These are phyloP conservation scores for Metaphire vulgaris DNA, from an alignment of 1,140 invertebrate species.

Conservation along the genomic window DNA sequence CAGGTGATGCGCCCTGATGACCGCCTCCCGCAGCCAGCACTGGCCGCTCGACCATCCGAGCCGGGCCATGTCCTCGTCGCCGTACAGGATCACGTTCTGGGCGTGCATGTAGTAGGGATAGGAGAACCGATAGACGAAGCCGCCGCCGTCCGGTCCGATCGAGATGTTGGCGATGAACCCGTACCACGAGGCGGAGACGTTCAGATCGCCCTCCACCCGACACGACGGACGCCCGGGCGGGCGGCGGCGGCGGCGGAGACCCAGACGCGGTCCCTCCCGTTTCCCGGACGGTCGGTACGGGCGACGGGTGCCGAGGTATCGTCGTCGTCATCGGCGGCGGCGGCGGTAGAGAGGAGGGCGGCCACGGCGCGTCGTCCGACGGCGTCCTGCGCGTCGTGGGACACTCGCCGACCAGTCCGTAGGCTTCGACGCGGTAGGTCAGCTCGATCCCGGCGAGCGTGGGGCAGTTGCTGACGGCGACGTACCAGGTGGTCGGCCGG, in stretches of 20 bases:
- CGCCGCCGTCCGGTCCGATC: slow-evolving; percentile 5
- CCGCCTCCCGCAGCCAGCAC: slow-evolving; percentile 24
- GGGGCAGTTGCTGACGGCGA: slow-evolving; percentile 26
- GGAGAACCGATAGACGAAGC: slow-evolving; percentile 17
- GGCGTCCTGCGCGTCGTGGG: background rate
- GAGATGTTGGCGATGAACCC: slow-evolving; percentile 26
- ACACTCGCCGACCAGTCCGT: slow-evolving; percentile 14
- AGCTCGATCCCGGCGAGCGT: slow-evolving; percentile 9
- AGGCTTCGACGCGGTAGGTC: slow-evolving; percentile 15
- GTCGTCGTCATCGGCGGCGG: background rate
- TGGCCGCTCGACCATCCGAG: background rate
- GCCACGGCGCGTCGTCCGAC: background rate
- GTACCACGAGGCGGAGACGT: slow-evolving; percentile 19
- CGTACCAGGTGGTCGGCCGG: slow-evolving; percentile 23
- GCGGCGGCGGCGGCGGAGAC: slow-evolving; percentile 5
- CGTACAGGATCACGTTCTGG: slow-evolving; percentile 24
- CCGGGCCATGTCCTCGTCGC: slow-evolving; percentile 1
- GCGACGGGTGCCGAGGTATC: no score
- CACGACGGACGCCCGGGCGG: slow-evolving; percentile 13
- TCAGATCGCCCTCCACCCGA: slow-evolving; percentile 15
- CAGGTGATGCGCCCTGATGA: slow-evolving; percentile 14
- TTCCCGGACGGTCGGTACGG: no score
- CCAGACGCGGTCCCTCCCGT: no score
- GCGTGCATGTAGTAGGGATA: slow-evolving; percentile 25
- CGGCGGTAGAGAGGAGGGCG: background rate